Base-by-base conservation (phyloP, 2,888 invertebrate genomes). In the Andrena haemorrhoa region DNA sequence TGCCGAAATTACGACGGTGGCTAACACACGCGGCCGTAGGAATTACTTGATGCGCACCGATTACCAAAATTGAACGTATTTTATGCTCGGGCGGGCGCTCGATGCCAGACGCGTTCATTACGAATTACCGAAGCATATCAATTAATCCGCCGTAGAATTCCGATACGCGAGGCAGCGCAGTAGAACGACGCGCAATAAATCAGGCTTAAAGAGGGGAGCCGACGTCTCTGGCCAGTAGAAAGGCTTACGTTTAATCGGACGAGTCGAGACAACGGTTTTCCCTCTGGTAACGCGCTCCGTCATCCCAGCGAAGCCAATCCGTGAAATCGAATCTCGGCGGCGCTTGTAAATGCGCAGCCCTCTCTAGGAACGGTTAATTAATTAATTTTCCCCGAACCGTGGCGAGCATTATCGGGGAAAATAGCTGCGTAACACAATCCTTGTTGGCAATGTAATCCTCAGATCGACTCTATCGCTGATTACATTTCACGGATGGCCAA, bases 161-260 rank as follows among this genome's bases (percentile, higher is more conserved):
- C 72, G 72, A 51, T 8, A n/a, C 2, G 16, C 63, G 49, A 31
- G 29, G 0, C 53, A 53, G 53, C 41, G 5, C 61, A 66, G 70
- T 63, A 12, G 73, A 70, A 70, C 33, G 56, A 20, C 51, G 49
- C 35, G 77, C 33, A 60, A 83, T 81, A 77, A 81, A 83, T 73
- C 77, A 68, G 81, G 12, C 81, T 68, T 47, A 56, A 51, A 80
- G 61, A 41, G 64, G 31, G 31, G 31, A 33, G 53, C 69, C 20
- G 20, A 12, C 41, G 53, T n/a, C 6, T 41, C 35, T 10, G 20
- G 70, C 61, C 51, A 83, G 83, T 82, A 56, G 73, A 70, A 65
- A 73, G 51, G 70, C 65, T 66, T 47, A 58, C 51, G 20, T 68
- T 78, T 75, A 56, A 70, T 79, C 83, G 41, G 79, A 29, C 82